Conservation (phyloP, 2,797 vertebrate species). For the Thunnus albacares region DNA sequence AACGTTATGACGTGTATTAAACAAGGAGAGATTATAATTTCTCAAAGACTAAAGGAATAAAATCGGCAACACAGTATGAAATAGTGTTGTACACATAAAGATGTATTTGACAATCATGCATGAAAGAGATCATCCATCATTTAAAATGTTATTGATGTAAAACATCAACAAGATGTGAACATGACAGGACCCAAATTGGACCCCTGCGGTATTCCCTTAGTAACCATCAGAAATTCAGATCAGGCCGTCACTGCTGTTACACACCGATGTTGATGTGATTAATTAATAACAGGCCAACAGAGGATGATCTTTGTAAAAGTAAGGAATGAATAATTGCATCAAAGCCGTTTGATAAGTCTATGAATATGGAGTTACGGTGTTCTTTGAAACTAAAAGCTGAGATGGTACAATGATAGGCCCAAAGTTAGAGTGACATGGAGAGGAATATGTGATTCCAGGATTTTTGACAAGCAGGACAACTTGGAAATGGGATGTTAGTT, state of each 20-base stretch:
- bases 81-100: background rate
- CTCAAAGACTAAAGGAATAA: constrained; percentile 7
- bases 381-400: background rate
- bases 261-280: background rate
- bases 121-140: background rate
- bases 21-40: background rate
- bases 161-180: too few relatives aligned
- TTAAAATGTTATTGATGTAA: background rate
- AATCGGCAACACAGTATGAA: background rate
- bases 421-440: too few relatives aligned
- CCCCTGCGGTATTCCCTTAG: fast-evolving
- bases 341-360: background rate
- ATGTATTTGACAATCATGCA: background rate
- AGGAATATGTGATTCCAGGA: background rate
- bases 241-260: background rate
- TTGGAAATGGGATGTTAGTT: too few relatives aligned
- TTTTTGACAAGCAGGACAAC: background rate
- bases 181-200: background rate
- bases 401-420: background rate
- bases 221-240: background rate
- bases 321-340: background rate
- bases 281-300: too few relatives aligned
- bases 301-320: background rate
- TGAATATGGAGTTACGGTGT: background rate
- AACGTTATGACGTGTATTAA: background rate